Base-by-base conservation (phyloP, 2,888 invertebrate species). In the Leucozona laternaria region DNA sequence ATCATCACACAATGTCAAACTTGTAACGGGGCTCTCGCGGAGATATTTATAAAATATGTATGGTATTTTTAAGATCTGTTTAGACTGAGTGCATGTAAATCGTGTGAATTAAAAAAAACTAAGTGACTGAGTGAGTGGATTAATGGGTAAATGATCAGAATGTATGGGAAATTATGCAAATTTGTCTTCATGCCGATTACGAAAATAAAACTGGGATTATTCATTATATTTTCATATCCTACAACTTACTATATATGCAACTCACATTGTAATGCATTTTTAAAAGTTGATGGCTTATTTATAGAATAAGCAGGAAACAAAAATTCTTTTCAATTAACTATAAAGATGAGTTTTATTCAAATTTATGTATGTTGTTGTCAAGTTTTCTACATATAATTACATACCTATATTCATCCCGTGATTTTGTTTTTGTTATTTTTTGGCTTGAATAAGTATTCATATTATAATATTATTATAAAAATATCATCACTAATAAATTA, bases 51-150 rank as follows among this genome's bases (percentile, higher is more conserved):
- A 68, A 78, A 22, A 58, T 62, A 66, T 57, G 62, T n/a, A n/a
- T 71, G 58, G 31, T 81, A 79, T 70, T 70, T 73, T 79, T 64
- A 66, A 84, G 79, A 53, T 75, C 43, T 60, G 48, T 62, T 76
- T 57, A 84, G 82, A 82, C 82, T 86, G 86, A 86, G 71, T 82
- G 86, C 71, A 81, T 81, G 86, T 64, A 58, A 62, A 20, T 2
- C 34, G 70, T 76, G 58, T 78, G 82, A 78, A 82, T 79, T 71
- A 28, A 57, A 73, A 28, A 57, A 73, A 50, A 75, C 71, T 58
- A 66, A 79, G 64, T 71, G 82, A 70, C 64, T 86, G 86, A 58
- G 62, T 62, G 86, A 71, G 60, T 81, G 86, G 8, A 60, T 80
- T 76, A 71, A n/a, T 72, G 68, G 57, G 77, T 62, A 68, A 72